phyloP scores from a whole-genome alignment of 1,140 invertebrate genomes.

The Penaeus indicus region DNA sequence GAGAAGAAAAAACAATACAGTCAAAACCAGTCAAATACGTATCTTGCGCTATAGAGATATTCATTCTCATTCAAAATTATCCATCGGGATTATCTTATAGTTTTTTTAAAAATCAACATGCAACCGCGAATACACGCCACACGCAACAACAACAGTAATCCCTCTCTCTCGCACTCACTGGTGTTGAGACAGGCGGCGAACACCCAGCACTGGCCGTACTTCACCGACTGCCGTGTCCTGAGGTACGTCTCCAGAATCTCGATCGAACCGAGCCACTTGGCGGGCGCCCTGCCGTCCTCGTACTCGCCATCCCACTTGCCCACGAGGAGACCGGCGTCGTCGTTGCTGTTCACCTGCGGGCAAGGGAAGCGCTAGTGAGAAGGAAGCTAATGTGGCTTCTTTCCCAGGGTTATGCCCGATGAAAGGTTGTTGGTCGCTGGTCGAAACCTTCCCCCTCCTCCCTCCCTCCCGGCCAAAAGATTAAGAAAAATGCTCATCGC shows the following conservation, averaged over 20 bases:
- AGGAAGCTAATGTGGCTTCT: too few species aligned
- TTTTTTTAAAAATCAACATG: too few species aligned
- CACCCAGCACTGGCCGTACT: conserved; percentile 85
- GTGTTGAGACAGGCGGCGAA: conserved; percentile 81
- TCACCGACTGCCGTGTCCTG: conserved; percentile 74
- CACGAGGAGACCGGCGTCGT: conserved; percentile 79
- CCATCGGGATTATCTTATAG: too few species aligned
- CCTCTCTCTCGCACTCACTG: conserved; percentile 68
- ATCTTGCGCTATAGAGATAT: too few species aligned
- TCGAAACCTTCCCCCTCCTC: too few species aligned
- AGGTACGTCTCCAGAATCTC: conserved; percentile 77
- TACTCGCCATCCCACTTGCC: conserved; percentile 83
- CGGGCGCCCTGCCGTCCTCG: conserved; percentile 77
- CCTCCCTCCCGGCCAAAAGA: too few species aligned
- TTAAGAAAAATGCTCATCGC: too few species aligned
- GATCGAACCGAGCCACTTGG: conserved; percentile 78
- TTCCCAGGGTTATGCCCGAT: too few species aligned
- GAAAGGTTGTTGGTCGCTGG: too few species aligned
- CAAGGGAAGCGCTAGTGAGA: neutral
- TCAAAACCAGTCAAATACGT: too few species aligned
- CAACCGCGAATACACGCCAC: neutral
- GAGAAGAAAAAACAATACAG: neutral
- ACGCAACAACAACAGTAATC: neutral
- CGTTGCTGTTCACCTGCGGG: conserved; percentile 78
- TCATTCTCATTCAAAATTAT: too few species aligned